Evolutionary conservation across 2,797 vertebrate genomes (phyloP), one percentile per base, ranked within the genome.

Genomic region (Pitangus sulphuratus): DNA sequence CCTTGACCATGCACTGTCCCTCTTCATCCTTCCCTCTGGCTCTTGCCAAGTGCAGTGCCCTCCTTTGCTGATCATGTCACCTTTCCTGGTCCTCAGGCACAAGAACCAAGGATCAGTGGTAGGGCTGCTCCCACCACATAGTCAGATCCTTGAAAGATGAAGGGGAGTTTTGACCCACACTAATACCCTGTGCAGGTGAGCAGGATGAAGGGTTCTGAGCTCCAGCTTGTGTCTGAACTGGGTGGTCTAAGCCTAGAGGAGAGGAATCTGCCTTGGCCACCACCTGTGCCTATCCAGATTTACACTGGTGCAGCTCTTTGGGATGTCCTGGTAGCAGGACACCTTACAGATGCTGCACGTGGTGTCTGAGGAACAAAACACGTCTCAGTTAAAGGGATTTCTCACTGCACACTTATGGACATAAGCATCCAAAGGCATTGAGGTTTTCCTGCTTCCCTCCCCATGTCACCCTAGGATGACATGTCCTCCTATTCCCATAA

Each of bases 271-370:
- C n/a, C 25, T 45, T 79, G 58, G 25, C 20, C 25, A 8, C 39
- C 31, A 25, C 28, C 51, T 58, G 4, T 60, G 53, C 60, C 24
- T 15, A 22, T 47, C 30, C 48, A 57, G 17, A 33, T 87, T 54
- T 26, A 3, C 13, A 1, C 2, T 44, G 60, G 21, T 83, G 57
- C 6, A 33, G 51, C 15, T 37, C 8, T 92, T 82, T 26, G 40
- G 50, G 61, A 6, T 75, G 53, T 31, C 51, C 15, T 66, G 69
- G n/a, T n/a, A n/a, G 22, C 11, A 28, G 15, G 53, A 37, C 11
- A 17, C 0, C 0, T 58, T 37, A 7, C 13, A 8, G 7, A 1
- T 12, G 39, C 19, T 79, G 47, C 19, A 11, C 0, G 0, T 1
- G 4, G 44, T 30, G 26, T 79, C 50, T 74, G 37, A 60, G 51